phyloP scores from a whole-genome alignment of 1,140 invertebrate species.

The Odontomachus brunneus region DNA sequence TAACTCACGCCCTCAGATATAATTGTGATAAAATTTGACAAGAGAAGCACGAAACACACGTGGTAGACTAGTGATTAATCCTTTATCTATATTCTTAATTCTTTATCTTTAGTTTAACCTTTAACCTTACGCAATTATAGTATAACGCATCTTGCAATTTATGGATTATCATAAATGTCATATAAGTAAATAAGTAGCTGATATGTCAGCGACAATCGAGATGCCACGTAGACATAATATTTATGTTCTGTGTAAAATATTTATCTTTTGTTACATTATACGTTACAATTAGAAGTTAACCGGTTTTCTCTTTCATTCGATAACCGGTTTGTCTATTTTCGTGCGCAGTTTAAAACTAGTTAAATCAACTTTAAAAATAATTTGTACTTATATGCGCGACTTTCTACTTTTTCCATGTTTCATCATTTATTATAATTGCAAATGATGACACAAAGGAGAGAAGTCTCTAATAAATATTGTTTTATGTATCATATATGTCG shows the following conservation, averaged over 20 bases:
- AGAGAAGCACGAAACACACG: background rate
- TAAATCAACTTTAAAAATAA: background rate
- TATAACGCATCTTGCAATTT: too few species aligned
- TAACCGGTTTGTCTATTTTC: background rate
- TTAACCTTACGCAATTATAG: background rate
- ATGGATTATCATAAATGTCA: background rate
- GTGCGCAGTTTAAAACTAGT: background rate
- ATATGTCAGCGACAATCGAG: background rate
- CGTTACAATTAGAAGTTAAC: slow-evolving; percentile 12
- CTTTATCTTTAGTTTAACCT: background rate
- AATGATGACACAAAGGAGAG: too few species aligned
- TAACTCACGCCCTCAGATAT: background rate
- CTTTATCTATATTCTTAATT: background rate
- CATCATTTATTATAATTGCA: too few species aligned
- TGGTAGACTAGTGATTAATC: background rate
- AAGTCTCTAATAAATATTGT: too few species aligned
- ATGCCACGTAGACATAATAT: too few species aligned
- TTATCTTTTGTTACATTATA: too few species aligned
- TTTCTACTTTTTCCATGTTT: too few species aligned
- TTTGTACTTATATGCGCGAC: too few species aligned
- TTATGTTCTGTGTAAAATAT: background rate
- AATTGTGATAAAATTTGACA: slow-evolving; percentile 2
- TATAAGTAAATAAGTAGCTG: background rate
- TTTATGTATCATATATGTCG: too few species aligned
- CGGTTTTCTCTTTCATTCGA: background rate